phyloP scores from a whole-genome alignment of 2,888 invertebrate genomes.

The Azorinus chamasolen region DNA sequence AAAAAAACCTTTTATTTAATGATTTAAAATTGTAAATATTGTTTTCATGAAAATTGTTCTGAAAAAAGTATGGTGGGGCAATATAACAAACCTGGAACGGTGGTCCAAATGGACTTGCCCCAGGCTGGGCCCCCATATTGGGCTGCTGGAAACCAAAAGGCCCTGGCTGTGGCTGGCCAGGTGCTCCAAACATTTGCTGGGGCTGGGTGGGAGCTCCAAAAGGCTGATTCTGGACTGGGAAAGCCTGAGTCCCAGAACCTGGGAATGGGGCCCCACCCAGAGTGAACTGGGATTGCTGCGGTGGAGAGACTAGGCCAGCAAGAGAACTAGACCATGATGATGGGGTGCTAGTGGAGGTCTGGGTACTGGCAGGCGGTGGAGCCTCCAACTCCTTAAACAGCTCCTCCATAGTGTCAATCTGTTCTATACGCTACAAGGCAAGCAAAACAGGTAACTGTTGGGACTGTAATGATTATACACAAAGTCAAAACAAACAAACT shows the following conservation, averaged over 20 bases:
- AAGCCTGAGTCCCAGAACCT: conserved; percentile 14
- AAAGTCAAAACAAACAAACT: no score
- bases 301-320: conserved; percentile 33
- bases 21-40: no score
- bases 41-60: no score
- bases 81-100: neutral
- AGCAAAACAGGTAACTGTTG: no score
- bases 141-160: conserved; percentile 14
- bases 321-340: conserved; percentile 34
- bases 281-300: conserved; percentile 38
- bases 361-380: conserved; percentile 44
- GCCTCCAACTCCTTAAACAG: conserved; percentile 68
- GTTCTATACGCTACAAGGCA: conserved; percentile 69
- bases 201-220: conserved; percentile 7
- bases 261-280: conserved; percentile 45
- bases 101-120: conserved; percentile 10
- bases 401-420: conserved; percentile 78
- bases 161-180: conserved; percentile 8
- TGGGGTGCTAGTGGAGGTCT: conserved; percentile 8
- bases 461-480: no score
- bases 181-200: conserved; percentile 2
- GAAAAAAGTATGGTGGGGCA: no score
- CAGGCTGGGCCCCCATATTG: neutral
- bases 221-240: conserved; percentile 12
- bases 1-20: no score